Evolutionary conservation across 2,888 invertebrate species (phyloP).

Genomic region (Pollenia angustigena): DNA sequence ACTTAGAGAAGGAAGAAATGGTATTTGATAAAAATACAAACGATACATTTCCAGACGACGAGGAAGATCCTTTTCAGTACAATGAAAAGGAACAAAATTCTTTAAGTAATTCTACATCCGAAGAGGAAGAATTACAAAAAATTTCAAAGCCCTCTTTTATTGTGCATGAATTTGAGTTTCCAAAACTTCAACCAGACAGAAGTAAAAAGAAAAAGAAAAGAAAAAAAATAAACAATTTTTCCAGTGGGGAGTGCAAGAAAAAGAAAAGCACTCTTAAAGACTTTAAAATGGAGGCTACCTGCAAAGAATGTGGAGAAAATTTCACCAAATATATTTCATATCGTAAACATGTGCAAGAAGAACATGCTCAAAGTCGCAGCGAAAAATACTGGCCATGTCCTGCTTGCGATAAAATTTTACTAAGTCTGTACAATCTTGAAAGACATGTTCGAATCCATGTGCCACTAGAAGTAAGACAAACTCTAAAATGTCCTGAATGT

Average conservation of each 20-base stretch:
- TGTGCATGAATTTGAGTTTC: background rate
- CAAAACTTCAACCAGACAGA: constrained; percentile 1
- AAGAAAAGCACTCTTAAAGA: constrained; percentile 32
- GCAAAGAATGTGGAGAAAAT: constrained; percentile 59
- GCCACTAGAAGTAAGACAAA: constrained; percentile 76
- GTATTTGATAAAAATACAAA: constrained; percentile 34
- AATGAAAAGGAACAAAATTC: constrained; percentile 50
- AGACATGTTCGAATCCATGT: constrained; percentile 74
- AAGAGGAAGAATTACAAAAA: constrained; percentile 2
- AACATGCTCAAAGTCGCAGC: constrained; percentile 67
- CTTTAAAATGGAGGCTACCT: constrained; percentile 33
- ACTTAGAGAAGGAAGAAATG: constrained; percentile 60
- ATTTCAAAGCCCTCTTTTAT: background rate
- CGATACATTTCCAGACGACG: constrained; percentile 45
- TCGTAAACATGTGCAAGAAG: constrained; percentile 75
- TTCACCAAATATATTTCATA: constrained; percentile 66
- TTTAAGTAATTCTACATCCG: background rate
- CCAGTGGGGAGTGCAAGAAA: constrained; percentile 24
- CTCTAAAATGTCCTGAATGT: constrained; percentile 79
- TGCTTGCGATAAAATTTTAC: constrained; percentile 70
- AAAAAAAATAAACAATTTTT: constrained; percentile 35
- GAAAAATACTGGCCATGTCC: constrained; percentile 71
- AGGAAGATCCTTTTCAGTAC: constrained; percentile 63
- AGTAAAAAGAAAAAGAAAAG: constrained; percentile 53
- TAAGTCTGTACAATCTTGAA: constrained; percentile 69